These are phyloP conservation scores for Serrognathus titanus DNA, from an alignment of 2,888 invertebrate genomes.

Conservation along the genomic window DNA sequence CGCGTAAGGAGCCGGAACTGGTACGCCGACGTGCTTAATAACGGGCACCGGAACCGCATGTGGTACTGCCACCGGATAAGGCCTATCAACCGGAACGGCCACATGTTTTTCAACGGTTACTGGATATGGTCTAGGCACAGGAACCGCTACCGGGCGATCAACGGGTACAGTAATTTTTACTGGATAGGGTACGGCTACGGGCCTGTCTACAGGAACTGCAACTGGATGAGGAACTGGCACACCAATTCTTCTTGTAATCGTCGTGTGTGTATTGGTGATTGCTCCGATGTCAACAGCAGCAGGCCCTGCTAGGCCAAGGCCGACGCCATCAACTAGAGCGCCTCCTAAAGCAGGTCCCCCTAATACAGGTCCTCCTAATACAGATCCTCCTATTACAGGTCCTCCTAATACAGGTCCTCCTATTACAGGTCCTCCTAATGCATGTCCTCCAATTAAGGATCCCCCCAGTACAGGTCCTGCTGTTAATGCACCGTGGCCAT, in stretches of 20 bases:
- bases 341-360: slow-evolving; percentile 11
- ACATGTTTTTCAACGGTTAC: slow-evolving; percentile 53
- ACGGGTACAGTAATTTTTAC: slow-evolving; percentile 58
- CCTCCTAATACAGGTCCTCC: slow-evolving; percentile 17
- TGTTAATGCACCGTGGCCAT: not conserved
- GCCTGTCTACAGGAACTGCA: slow-evolving; percentile 49
- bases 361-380: slow-evolving; percentile 20
- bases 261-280: slow-evolving; percentile 44
- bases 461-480: not conserved
- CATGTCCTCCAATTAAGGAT: slow-evolving; percentile 1
- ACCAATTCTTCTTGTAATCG: slow-evolving; percentile 50
- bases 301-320: not conserved
- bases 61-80: slow-evolving; percentile 42
- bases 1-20: slow-evolving; percentile 53
- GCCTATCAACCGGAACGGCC: slow-evolving; percentile 53
- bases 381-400: slow-evolving; percentile 13
- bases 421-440: slow-evolving; percentile 13
- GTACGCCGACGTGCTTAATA: slow-evolving; percentile 47
- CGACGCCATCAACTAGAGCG: slow-evolving; percentile 8
- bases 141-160: slow-evolving; percentile 43
- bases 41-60: slow-evolving; percentile 45
- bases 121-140: slow-evolving; percentile 50
- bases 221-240: slow-evolving; percentile 54
- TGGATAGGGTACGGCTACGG: slow-evolving; percentile 38
- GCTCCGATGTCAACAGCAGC: slow-evolving; percentile 8